These are phyloP conservation scores for Hololepta plana DNA, from an alignment of 2,888 invertebrate species.

Conservation along the genomic window DNA sequence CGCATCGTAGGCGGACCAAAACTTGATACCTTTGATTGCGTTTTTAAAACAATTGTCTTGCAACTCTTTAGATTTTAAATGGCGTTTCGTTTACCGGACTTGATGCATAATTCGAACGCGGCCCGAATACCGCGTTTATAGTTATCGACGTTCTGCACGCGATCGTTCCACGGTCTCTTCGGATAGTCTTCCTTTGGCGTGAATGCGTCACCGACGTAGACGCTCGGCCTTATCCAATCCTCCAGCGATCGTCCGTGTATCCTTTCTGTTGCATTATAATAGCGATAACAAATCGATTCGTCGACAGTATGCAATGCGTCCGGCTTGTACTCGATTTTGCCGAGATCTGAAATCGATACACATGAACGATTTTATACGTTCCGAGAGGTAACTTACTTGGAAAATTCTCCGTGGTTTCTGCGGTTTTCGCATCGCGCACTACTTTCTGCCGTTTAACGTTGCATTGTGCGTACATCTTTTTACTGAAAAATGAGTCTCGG, in stretches of 20 bases:
- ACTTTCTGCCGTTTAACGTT: conserved; percentile 9
- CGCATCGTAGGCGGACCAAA: conserved; percentile 45
- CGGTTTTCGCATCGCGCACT: conserved; percentile 6
- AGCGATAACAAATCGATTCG: conserved; percentile 26
- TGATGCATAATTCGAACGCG: conserved; percentile 41
- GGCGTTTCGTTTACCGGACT: conserved; percentile 29
- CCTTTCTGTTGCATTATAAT: conserved; percentile 37
- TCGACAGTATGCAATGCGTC: conserved; percentile 10
- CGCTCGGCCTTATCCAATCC: conserved; percentile 43
- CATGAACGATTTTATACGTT: too few relatives aligned
- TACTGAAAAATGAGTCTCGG: too few relatives aligned
- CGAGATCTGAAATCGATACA: conserved; percentile 11
- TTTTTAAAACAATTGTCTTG: too few relatives aligned
- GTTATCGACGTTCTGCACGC: conserved; percentile 33
- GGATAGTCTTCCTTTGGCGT: conserved; percentile 15
- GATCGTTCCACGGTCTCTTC: conserved; percentile 39
- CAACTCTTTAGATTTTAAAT: too few relatives aligned
- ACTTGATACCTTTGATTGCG: too few relatives aligned
- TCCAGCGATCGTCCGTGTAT: conserved; percentile 40
- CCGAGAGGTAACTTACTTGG: conserved; percentile 9
- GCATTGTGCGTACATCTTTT: conserved; percentile 9
- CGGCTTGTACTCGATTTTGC: conserved; percentile 13
- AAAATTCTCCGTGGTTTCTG: conserved; percentile 10
- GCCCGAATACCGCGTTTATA: conserved; percentile 39
- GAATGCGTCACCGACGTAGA: conserved; percentile 32